Percentiles rank a stretch among this genome's conserved stretches.
phyloP scores from a whole-genome alignment of 37 sponge, comb jelly and placozoan genomes.

The Eunapius fragilis region DNA sequence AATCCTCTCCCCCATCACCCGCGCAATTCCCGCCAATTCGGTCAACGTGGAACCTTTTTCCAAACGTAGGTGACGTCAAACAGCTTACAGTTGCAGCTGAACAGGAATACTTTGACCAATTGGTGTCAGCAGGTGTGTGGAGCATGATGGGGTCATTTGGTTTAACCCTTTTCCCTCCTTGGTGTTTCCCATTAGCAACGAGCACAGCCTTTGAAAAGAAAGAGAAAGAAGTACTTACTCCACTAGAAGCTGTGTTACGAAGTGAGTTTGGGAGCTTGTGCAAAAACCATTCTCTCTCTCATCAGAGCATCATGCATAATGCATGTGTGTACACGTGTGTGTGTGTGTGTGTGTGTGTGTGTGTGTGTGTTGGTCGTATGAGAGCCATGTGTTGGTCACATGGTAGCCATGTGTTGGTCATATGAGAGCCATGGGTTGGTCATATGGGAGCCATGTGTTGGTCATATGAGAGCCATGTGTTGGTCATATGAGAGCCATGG shows the following conservation, averaged over 20 bases:
- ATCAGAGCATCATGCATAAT: not conserved
- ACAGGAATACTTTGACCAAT: slow-evolving; percentile 33
- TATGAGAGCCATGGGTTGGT: too few species aligned
- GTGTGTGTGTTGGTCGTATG: too few species aligned
- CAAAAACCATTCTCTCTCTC: not conserved
- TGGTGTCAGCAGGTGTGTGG: slow-evolving; percentile 9
- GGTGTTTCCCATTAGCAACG: not conserved
- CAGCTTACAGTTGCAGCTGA: slow-evolving; percentile 24
- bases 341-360: too few species aligned
- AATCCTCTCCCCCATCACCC: not conserved
- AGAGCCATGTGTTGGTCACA: too few species aligned
- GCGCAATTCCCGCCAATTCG: not conserved
- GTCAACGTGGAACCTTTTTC: too few species aligned
- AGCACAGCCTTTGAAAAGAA: not conserved
- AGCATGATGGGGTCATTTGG: not conserved
- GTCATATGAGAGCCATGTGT: too few species aligned
- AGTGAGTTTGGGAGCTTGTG: not conserved
- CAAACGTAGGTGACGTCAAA: not conserved
- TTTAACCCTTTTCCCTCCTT: not conserved
- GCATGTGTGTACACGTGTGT: too few species aligned
- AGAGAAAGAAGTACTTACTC: not conserved
- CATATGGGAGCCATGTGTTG: too few species aligned
- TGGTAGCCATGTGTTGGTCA: too few species aligned
- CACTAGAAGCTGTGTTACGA: slow-evolving; percentile 55
- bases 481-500: too few species aligned